These are phyloP conservation scores for Drosophila quadrilineata DNA, from an alignment of 1,140 invertebrate genomes.

Conservation along the genomic window DNA sequence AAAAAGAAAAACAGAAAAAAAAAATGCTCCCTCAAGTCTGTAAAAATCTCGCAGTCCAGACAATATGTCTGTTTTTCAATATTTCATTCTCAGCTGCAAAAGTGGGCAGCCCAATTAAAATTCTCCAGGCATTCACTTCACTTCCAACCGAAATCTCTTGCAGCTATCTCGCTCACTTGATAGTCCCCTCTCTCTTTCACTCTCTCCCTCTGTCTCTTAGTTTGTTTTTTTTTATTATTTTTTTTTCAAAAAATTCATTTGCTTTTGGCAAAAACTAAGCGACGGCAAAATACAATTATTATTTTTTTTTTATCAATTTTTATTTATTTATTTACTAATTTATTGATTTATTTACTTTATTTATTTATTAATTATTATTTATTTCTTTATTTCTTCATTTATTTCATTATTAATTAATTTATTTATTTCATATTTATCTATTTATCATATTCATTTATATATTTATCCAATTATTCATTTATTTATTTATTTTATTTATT, in stretches of 20 bases:
- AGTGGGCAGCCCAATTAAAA: conserved; percentile 71
- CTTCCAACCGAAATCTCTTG: conserved; percentile 51
- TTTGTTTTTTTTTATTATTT: not conserved
- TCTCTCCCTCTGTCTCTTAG: not conserved
- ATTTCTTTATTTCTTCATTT: not conserved
- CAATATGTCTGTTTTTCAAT: conserved; percentile 72
- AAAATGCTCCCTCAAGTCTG: conserved; percentile 36
- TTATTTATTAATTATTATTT: too few species aligned
- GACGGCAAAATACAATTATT: conserved; percentile 21
- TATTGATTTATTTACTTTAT: conserved; percentile 3
- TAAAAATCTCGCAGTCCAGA: too few species aligned
- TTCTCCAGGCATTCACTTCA: conserved; percentile 71
- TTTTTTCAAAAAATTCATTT: not conserved
- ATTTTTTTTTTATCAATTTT: too few species aligned
- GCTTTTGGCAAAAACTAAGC: not conserved
- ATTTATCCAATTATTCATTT: too few species aligned
- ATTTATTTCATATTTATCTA: conserved; percentile 1
- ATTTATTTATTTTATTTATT: not conserved
- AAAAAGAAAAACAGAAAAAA: too few species aligned
- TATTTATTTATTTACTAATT: not conserved
- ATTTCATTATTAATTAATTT: not conserved
- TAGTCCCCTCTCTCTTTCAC: too few species aligned
- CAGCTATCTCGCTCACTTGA: too few species aligned
- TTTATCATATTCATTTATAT: too few species aligned
- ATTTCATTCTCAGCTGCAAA: conserved; percentile 68